Conservation (phyloP, 2,888 invertebrate species). For the Gerosis bhagava region DNA sequence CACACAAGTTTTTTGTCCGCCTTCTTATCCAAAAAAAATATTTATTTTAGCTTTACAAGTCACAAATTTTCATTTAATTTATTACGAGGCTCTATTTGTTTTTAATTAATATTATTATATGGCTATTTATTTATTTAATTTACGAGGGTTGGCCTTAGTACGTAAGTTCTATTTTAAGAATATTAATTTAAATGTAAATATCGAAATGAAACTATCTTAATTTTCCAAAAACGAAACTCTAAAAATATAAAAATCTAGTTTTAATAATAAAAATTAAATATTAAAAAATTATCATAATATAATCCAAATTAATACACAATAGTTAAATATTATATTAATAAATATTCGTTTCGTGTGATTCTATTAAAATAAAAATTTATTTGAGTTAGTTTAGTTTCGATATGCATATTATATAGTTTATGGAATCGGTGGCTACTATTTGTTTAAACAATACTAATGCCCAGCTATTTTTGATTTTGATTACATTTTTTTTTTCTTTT, state of each 20-base stretch:
- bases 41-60: slow-evolving; percentile 5
- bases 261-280: too few relatives aligned
- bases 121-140: slow-evolving; percentile 5
- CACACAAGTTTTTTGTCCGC: slow-evolving; percentile 8
- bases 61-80: slow-evolving; percentile 7
- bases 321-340: too few relatives aligned
- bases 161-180: slow-evolving; percentile 14
- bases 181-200: too few relatives aligned
- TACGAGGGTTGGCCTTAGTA: slow-evolving; percentile 17
- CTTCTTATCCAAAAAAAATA: slow-evolving; percentile 15
- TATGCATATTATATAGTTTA: neutral
- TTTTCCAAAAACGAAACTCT: too few relatives aligned
- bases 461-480: slow-evolving; percentile 53
- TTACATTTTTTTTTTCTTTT: slow-evolving; percentile 53
- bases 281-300: too few relatives aligned
- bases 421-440: slow-evolving; percentile 12
- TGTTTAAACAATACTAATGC: slow-evolving; percentile 29
- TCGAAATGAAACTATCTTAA: too few relatives aligned
- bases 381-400: too few relatives aligned
- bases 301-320: neutral
- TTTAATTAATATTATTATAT: slow-evolving; percentile 12
- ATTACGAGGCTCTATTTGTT: slow-evolving; percentile 12
- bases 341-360: too few relatives aligned
- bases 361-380: too few relatives aligned
- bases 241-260: too few relatives aligned